phyloP scores from a whole-genome alignment of 2,888 invertebrate species.

The Agonopterix alstromeriana region DNA sequence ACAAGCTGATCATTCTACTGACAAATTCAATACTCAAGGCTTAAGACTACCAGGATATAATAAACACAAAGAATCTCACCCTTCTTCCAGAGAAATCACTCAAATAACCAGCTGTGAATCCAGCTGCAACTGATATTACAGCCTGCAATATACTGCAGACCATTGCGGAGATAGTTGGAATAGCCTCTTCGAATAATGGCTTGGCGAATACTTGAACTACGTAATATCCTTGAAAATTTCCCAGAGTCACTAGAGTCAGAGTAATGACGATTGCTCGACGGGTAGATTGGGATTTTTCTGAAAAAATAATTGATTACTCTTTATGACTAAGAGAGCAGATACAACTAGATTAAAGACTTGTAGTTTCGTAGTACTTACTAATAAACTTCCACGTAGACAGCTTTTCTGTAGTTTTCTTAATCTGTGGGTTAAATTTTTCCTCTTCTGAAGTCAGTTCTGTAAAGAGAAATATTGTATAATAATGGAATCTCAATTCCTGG shows the following conservation, averaged over 20 bases:
- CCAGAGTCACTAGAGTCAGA: constrained; percentile 28
- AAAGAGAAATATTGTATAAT: background rate
- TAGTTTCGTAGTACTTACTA: background rate
- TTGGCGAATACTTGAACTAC: constrained; percentile 52
- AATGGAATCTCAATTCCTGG: constrained; percentile 34
- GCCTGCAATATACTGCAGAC: constrained; percentile 40
- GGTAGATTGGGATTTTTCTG: constrained; percentile 45
- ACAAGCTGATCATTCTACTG: too few species aligned
- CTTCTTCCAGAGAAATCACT: constrained; percentile 44
- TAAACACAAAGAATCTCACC: constrained; percentile 23
- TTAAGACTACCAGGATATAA: background rate
- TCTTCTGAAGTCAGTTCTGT: constrained; percentile 1
- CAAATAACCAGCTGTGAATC: constrained; percentile 40
- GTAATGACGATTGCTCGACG: constrained; percentile 33
- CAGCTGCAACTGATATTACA: constrained; percentile 26
- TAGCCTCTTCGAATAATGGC: constrained; percentile 41
- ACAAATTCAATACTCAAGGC: too few species aligned
- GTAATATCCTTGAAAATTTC: constrained; percentile 51
- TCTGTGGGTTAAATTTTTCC: background rate
- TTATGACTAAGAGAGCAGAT: too few species aligned
- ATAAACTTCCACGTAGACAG: constrained; percentile 14
- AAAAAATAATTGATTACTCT: constrained; percentile 2
- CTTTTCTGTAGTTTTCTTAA: background rate
- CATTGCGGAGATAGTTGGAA: constrained; percentile 42
- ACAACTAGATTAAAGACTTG: too few species aligned